Conservation (phyloP, 2,797 vertebrate species). For the Podarcis lilfordi region DNA sequence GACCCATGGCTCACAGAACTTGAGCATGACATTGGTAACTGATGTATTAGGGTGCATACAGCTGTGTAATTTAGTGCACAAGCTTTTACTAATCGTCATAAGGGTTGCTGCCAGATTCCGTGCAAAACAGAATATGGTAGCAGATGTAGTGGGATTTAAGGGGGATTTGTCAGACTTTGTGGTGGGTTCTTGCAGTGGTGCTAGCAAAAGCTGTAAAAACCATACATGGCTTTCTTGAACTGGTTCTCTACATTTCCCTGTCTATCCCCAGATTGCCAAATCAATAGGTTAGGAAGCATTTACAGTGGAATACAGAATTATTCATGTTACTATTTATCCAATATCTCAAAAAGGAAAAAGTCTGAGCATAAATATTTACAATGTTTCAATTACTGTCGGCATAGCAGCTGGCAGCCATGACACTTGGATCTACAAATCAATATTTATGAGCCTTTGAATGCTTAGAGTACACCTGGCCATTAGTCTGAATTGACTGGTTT, state of each 20-base stretch:
- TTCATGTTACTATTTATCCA: constrained; percentile 14
- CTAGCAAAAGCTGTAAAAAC: not conserved
- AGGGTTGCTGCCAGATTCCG: not conserved
- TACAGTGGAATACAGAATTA: not conserved
- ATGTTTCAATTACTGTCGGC: constrained; percentile 19
- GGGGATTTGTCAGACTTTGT: not conserved
- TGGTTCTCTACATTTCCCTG: not conserved
- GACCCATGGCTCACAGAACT: not conserved
- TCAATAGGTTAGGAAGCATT: not conserved
- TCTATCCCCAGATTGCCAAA: constrained; percentile 1
- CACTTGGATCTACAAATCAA: constrained; percentile 48
- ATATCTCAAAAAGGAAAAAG: not conserved
- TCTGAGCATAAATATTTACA: constrained; percentile 37
- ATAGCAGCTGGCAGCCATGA: constrained; percentile 30
- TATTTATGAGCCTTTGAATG: constrained; percentile 50
- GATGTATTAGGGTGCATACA: not conserved
- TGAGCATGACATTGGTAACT: not conserved
- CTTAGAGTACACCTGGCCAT: constrained; percentile 49
- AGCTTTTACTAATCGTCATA: not conserved
- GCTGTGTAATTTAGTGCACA: not conserved
- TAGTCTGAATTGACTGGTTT: constrained; percentile 50
- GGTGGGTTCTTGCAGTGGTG: not conserved
- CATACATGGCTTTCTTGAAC: too few species aligned
- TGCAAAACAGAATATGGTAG: not conserved
- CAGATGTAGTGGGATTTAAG: not conserved